phyloP scores from a whole-genome alignment of 1,140 invertebrate genomes.

The Drosophila subobscura region DNA sequence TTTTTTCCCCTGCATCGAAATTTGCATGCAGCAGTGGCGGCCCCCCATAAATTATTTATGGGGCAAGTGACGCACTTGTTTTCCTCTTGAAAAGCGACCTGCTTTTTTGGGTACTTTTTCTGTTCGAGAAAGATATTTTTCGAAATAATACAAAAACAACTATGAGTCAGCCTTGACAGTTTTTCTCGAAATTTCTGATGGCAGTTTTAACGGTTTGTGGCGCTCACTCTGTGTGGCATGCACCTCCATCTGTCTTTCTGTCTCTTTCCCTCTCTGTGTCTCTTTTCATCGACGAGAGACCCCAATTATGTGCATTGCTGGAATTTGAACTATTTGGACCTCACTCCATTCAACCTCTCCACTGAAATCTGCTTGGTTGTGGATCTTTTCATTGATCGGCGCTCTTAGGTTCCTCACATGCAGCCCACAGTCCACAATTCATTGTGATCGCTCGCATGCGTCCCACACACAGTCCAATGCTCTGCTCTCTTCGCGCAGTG shows the following conservation, averaged over 20 bases:
- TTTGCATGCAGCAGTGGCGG: slow-evolving; percentile 13
- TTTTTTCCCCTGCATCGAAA: slow-evolving; percentile 1
- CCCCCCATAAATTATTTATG: slow-evolving; percentile 39
- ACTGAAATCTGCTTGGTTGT: neutral
- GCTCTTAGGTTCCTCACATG: slow-evolving; percentile 20
- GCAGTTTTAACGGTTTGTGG: slow-evolving; percentile 5
- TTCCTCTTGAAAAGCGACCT: slow-evolving; percentile 6
- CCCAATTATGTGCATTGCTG: slow-evolving; percentile 32
- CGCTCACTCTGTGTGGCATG: neutral
- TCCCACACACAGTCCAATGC: too few relatives aligned
- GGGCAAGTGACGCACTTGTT: slow-evolving; percentile 45
- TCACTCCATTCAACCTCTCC: neutral
- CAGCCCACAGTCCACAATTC: slow-evolving; percentile 30
- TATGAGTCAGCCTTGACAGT: neutral
- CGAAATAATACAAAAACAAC: neutral
- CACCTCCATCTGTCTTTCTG: neutral
- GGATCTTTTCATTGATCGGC: slow-evolving; percentile 26
- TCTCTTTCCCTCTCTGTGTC: neutral
- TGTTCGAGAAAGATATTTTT: slow-evolving; percentile 12
- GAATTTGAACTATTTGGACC: slow-evolving; percentile 42
- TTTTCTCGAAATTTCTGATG: neutral
- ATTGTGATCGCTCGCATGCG: slow-evolving; percentile 15
- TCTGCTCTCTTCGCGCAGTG: neutral
- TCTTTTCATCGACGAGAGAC: too few relatives aligned
- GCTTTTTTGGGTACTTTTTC: neutral